Percentiles rank a stretch among this genome's conserved stretches.
Conservation (phyloP, 2,113 vertebrate genomes). For the Lutjanus erythropterus region DNA sequence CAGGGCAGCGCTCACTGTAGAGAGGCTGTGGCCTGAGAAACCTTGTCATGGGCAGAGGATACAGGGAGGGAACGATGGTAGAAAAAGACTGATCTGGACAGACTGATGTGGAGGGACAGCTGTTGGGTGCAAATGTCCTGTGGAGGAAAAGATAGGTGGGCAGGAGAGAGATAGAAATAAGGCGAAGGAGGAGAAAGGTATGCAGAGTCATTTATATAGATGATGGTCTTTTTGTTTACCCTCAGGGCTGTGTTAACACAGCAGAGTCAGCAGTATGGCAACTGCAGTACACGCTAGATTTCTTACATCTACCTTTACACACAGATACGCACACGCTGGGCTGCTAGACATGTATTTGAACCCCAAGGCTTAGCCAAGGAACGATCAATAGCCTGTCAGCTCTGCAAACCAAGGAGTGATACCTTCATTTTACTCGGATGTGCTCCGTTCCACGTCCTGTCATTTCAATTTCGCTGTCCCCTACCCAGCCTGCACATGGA, state of each 20-base stretch:
- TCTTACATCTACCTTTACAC: background rate
- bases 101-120: conserved; percentile 60
- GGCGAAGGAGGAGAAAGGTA: background rate
- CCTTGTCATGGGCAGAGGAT: conserved; percentile 13
- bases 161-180: background rate
- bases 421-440: conserved; percentile 52
- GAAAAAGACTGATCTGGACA: conserved; percentile 41
- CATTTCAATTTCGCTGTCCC: conserved; percentile 48
- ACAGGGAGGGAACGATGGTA: conserved; percentile 21
- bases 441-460: conserved; percentile 40
- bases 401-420: conserved; percentile 41
- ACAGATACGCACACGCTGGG: conserved; percentile 1
- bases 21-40: conserved; percentile 43
- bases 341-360: conserved; percentile 26
- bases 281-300: conserved; percentile 10
- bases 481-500: background rate
- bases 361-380: conserved; percentile 35
- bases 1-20: conserved; percentile 20
- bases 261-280: conserved; percentile 50
- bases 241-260: conserved; percentile 20
- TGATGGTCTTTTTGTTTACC: conserved; percentile 47
- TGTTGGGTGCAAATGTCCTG: conserved; percentile 35
- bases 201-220: conserved; percentile 46
- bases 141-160: background rate
- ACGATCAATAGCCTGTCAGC: conserved; percentile 54